Percentiles rank a stretch among this genome's conserved stretches.
phyloP scores from a whole-genome alignment of 2,797 vertebrate species.

The Varecia variegata region DNA sequence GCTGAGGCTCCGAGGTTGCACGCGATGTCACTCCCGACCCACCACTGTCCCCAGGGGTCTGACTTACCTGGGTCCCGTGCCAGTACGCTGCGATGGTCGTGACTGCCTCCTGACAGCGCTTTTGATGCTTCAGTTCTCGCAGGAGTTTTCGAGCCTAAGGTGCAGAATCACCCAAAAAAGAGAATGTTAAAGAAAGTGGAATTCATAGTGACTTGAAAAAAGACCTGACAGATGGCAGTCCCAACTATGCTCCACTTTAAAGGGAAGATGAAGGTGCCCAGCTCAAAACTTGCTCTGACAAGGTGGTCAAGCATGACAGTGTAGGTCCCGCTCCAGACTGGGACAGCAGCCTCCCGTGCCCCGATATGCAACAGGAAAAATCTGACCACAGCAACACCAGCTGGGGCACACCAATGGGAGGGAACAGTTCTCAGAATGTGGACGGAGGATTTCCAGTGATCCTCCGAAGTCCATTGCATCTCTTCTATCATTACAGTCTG shows the following conservation, averaged over 20 bases:
- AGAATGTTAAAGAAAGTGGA: neutral
- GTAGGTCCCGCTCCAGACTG: accelerated
- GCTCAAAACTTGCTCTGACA: neutral
- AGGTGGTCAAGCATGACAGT: accelerated
- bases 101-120: conserved; percentile 93
- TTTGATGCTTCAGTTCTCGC: conserved; percentile 94
- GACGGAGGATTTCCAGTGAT: neutral
- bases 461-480: neutral
- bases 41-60: neutral
- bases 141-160: conserved; percentile 93
- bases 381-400: neutral
- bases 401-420: accelerated
- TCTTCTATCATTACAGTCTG: neutral
- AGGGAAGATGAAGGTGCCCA: neutral
- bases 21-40: accelerated
- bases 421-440: neutral
- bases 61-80: conserved; percentile 95
- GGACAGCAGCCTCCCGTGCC: neutral
- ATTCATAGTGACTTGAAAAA: neutral
- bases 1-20: neutral
- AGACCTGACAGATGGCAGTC: neutral
- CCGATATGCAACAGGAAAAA: accelerated
- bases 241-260: neutral
- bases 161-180: neutral
- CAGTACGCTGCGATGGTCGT: conserved; percentile 95